Evolutionary conservation across 2,888 invertebrate species (phyloP).

Genomic region (Coenonympha arcania): DNA sequence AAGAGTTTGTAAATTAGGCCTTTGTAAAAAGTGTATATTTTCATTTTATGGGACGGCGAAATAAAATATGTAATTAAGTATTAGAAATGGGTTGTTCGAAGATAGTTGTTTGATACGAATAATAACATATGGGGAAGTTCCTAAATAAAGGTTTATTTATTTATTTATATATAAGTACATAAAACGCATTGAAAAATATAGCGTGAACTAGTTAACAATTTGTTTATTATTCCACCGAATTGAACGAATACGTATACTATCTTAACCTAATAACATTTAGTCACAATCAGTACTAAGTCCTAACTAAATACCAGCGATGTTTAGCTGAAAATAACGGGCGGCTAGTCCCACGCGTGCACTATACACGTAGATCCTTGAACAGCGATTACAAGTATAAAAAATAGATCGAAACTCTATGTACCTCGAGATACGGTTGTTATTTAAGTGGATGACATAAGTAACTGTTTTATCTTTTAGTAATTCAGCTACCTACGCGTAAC

Average conservation of each 20-base stretch:
- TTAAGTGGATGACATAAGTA: slow-evolving; percentile 19
- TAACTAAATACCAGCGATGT: slow-evolving; percentile 16
- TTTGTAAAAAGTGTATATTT: too few species aligned
- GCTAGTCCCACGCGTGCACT: slow-evolving; percentile 41
- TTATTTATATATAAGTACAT: too few species aligned
- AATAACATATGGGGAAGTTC: too few species aligned
- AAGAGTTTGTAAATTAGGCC: too few species aligned
- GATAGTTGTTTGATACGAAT: too few species aligned
- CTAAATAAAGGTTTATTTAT: too few species aligned
- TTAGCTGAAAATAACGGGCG: slow-evolving; percentile 35
- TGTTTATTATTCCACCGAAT: background rate
- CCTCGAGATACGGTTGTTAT: slow-evolving; percentile 6
- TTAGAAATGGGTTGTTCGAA: too few species aligned
- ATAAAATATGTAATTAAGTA: too few species aligned
- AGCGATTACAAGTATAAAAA: slow-evolving; percentile 30
- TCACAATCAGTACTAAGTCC: background rate
- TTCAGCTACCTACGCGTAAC: slow-evolving; percentile 27
- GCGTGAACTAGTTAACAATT: too few species aligned
- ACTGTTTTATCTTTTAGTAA: slow-evolving; percentile 24
- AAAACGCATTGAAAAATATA: too few species aligned
- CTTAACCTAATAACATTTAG: background rate
- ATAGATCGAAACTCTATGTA: background rate
- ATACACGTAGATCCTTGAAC: slow-evolving; percentile 41
- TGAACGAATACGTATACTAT: background rate
- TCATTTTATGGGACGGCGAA: too few species aligned